These are phyloP conservation scores for Parotia lawesii DNA, from an alignment of 2,113 vertebrate species.

Conservation along the genomic window DNA sequence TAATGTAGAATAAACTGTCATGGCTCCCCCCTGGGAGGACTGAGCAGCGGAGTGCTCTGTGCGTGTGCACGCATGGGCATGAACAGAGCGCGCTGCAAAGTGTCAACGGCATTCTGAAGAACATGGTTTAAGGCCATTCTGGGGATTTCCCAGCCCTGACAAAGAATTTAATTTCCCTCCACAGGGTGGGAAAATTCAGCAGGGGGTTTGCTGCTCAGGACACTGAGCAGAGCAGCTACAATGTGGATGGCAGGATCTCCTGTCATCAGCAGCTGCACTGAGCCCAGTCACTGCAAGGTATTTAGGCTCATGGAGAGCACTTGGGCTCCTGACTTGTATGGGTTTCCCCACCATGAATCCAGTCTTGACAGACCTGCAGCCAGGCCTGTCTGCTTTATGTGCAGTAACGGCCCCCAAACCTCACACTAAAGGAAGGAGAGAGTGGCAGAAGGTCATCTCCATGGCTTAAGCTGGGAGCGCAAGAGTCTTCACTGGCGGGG, in stretches of 20 bases:
- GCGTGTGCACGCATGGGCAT: neutral
- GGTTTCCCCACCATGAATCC: neutral
- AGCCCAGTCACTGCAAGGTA: neutral
- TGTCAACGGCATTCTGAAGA: neutral
- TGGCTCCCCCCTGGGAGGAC: neutral
- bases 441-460: neutral
- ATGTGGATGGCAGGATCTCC: neutral
- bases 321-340: neutral
- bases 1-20: neutral
- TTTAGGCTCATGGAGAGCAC: neutral
- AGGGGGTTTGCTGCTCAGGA: neutral
- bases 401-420: neutral
- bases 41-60: neutral
- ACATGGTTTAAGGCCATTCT: conserved; percentile 11
- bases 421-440: neutral
- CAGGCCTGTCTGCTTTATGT: neutral
- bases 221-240: neutral
- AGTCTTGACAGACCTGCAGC: neutral
- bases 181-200: neutral
- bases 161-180: conserved; percentile 25
- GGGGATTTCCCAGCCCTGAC: conserved; percentile 43
- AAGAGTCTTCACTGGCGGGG: neutral
- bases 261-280: neutral
- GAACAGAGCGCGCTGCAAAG: neutral
- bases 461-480: rapidly evolving